Conservation (phyloP, 2,888 invertebrate genomes). For the Boloria selene region DNA sequence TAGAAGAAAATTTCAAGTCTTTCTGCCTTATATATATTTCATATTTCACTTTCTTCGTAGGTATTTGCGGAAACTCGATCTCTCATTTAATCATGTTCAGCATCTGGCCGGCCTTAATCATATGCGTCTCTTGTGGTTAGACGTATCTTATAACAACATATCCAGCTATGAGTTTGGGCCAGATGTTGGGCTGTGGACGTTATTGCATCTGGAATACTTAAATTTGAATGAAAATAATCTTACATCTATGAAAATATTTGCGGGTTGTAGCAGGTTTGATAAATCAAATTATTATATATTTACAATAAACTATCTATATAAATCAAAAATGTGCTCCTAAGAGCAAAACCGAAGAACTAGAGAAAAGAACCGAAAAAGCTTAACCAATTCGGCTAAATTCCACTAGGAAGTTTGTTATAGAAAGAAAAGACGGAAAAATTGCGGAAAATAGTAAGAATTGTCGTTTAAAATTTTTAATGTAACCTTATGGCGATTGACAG, state of each 20-base stretch:
- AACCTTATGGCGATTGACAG: too few relatives aligned
- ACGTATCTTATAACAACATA: slow-evolving; percentile 81
- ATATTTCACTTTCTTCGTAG: slow-evolving; percentile 50
- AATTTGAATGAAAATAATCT: slow-evolving; percentile 81
- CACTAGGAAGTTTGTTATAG: not conserved
- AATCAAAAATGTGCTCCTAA: too few relatives aligned
- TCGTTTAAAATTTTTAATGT: too few relatives aligned
- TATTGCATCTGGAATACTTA: slow-evolving; percentile 76
- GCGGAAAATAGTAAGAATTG: too few relatives aligned
- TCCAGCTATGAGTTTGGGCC: slow-evolving; percentile 67
- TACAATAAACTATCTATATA: too few relatives aligned
- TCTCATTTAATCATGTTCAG: slow-evolving; percentile 83
- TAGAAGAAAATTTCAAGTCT: too few relatives aligned
- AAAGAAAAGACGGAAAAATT: too few relatives aligned
- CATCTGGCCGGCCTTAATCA: slow-evolving; percentile 81
- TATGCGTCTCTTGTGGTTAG: slow-evolving; percentile 77
- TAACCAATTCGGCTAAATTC: not conserved
- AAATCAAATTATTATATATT: not conserved
- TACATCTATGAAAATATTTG: slow-evolving; percentile 77
- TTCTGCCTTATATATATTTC: too few relatives aligned
- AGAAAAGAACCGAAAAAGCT: too few relatives aligned
- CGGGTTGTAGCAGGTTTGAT: slow-evolving; percentile 65
- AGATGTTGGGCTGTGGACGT: slow-evolving; percentile 72
- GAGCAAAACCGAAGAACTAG: too few relatives aligned
- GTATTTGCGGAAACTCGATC: slow-evolving; percentile 80